A percentile compares a stretch with the other conserved stretches of the same genome.
phyloP scores from a whole-genome alignment of 2,113 vertebrate genomes.

The Larimichthys polyactis region DNA sequence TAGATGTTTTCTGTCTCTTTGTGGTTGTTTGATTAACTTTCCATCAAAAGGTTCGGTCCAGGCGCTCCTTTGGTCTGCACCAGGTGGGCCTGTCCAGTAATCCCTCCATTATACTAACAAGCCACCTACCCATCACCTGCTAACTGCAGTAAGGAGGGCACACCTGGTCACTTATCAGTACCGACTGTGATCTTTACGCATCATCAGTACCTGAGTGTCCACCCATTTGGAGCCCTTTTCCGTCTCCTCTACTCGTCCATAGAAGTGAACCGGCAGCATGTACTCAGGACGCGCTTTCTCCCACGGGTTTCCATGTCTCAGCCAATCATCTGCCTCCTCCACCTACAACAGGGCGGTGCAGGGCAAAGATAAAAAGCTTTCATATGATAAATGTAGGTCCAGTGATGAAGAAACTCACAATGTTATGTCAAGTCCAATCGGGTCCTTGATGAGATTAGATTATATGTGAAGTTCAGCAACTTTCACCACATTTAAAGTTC shows the following conservation, averaged over 20 bases:
- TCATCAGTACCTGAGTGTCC: conserved; percentile 90
- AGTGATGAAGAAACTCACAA: neutral
- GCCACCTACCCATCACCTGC: no score
- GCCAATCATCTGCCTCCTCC: conserved; percentile 97
- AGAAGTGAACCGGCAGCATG: conserved; percentile 97
- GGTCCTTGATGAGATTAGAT: neutral
- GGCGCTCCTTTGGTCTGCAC: no score
- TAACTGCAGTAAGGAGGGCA: neutral
- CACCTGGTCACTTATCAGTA: neutral
- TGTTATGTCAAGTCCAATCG: neutral
- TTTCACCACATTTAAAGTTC: neutral
- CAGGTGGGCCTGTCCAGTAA: neutral
- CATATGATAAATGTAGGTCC: neutral
- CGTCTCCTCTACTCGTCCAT: conserved; percentile 88
- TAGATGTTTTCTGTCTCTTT: neutral
- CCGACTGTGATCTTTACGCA: neutral
- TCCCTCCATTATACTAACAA: neutral
- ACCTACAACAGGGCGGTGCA: conserved; percentile 80
- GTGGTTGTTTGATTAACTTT: neutral
- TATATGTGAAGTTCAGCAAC: neutral
- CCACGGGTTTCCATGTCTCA: conserved; percentile 96
- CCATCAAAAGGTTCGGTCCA: no score
- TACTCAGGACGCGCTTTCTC: conserved; percentile 96
- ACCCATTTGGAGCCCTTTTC: conserved; percentile 88
- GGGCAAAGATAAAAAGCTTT: neutral